Conservation (phyloP, 92 coral and sea anemone genomes). For the Zoanthus sansibaricus region DNA sequence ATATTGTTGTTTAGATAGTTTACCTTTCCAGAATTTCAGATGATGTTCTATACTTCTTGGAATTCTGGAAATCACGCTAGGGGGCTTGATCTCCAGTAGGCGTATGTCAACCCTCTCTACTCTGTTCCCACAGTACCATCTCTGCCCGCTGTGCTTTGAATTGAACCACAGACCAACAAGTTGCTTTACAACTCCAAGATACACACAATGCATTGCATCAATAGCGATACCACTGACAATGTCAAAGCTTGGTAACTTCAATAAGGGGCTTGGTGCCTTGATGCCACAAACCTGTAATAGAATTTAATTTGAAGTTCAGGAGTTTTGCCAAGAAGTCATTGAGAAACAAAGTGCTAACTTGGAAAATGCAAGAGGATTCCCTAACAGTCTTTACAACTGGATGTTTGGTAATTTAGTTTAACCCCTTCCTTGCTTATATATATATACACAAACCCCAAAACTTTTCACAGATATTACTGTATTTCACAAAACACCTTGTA, state of each 20-base stretch:
- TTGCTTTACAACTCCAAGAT: conserved; percentile 38
- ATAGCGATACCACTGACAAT: conserved; percentile 41
- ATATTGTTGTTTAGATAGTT: too few relatives aligned
- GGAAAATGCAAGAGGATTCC: not conserved
- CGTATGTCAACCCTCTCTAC: conserved; percentile 20
- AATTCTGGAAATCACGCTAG: conserved; percentile 37
- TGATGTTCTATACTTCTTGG: conserved; percentile 38
- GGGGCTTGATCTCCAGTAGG: conserved; percentile 51
- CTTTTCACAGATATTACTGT: not conserved
- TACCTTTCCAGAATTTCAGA: conserved; percentile 49
- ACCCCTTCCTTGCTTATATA: not conserved
- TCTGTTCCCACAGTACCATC: conserved; percentile 44
- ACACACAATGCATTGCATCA: conserved; percentile 44
- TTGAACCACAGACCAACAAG: conserved; percentile 45
- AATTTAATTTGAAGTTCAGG: not conserved
- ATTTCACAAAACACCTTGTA: not conserved
- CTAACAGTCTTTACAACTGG: not conserved
- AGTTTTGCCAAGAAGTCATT: not conserved
- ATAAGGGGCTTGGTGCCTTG: conserved; percentile 14
- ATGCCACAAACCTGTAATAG: conserved; percentile 33
- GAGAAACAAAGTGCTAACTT: not conserved
- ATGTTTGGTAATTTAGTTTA: not conserved
- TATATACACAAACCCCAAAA: not conserved
- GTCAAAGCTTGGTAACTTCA: conserved; percentile 27
- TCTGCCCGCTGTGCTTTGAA: conserved; percentile 30